phyloP scores from a whole-genome alignment of 2,797 vertebrate genomes.

The Hoplostethus mediterraneus region DNA sequence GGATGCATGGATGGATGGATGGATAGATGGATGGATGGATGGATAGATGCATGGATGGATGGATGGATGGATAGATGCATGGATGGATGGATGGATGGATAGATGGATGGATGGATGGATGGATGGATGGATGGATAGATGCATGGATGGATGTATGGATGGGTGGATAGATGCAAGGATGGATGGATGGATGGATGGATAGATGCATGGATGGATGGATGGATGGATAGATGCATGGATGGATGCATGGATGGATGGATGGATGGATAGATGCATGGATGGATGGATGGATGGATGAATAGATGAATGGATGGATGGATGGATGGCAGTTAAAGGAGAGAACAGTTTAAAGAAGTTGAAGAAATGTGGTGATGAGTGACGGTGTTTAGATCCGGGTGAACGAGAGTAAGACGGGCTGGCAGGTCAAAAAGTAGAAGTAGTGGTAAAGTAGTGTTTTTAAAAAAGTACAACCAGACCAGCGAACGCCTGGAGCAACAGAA shows the following conservation, averaged over 20 bases:
- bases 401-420: not conserved
- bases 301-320: no score
- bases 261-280: no score
- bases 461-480: constrained; percentile 38
- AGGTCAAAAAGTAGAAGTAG: not conserved
- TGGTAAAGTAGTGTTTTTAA: constrained; percentile 36
- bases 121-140: not conserved
- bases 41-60: no score
- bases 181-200: not conserved
- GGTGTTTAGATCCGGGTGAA: constrained; percentile 4
- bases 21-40: no score
- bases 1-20: no score
- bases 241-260: not conserved
- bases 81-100: not conserved
- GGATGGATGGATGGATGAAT: no score
- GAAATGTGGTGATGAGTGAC: not conserved
- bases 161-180: not conserved
- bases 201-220: no score
- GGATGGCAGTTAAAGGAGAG: no score
- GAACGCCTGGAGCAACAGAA: constrained; percentile 47
- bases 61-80: no score
- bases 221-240: no score
- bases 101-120: not conserved
- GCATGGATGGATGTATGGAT: no score
- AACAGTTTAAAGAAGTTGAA: not conserved